These are phyloP conservation scores for Sylvia atricapilla DNA, from an alignment of 2,113 vertebrate genomes.

Conservation along the genomic window DNA sequence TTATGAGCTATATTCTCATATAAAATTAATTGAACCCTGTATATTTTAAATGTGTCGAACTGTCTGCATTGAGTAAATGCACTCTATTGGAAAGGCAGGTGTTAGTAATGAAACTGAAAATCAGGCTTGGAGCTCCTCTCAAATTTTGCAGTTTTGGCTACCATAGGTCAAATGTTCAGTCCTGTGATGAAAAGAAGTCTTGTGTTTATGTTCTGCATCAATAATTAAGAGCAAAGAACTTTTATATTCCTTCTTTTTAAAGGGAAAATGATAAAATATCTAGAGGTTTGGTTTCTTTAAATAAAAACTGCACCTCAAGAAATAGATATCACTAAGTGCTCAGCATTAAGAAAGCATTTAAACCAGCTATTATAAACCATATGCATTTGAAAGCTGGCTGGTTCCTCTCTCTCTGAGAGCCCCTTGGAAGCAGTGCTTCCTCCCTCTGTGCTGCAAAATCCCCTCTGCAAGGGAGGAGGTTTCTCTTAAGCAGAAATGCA, in stretches of 20 bases:
- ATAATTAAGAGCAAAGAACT: not conserved
- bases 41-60: not conserved
- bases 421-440: not conserved
- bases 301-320: not conserved
- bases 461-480: not conserved
- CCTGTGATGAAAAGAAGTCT: not conserved
- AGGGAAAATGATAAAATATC: not conserved
- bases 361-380: not conserved
- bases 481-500: not conserved
- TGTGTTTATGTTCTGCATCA: not conserved
- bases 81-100: not conserved
- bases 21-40: not conserved
- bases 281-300: not conserved
- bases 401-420: not conserved
- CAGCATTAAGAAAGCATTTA: not conserved
- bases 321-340: not conserved
- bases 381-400: not conserved
- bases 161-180: not conserved
- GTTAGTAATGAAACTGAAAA: not conserved
- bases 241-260: not conserved
- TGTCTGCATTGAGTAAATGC: not conserved
- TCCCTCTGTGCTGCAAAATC: not conserved
- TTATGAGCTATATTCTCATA: not conserved
- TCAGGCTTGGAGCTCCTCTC: not conserved
- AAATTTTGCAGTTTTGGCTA: not conserved